Percentiles rank a stretch among this genome's conserved stretches.
Evolutionary conservation across 2,797 vertebrate species (phyloP).

Genomic region (Myripristis jacobus): DNA sequence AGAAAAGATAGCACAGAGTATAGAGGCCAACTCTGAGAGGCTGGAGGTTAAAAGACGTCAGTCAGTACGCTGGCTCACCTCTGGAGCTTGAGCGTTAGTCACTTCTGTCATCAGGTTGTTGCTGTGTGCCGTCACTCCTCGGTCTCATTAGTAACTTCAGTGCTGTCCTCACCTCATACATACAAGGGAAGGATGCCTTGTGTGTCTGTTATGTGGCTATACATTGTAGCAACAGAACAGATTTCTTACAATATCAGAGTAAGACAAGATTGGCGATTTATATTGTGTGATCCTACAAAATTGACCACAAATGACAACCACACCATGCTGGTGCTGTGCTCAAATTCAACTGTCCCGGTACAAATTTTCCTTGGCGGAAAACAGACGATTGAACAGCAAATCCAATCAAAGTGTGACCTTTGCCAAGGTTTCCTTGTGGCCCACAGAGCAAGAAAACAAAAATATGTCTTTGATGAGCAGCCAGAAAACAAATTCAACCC

Average conservation of each 20-base stretch:
- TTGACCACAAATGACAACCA: background rate
- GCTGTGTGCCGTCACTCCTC: constrained; percentile 61
- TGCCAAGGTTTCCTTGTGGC: constrained; percentile 34
- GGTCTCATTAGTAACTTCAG: constrained; percentile 50
- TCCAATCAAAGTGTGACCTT: constrained; percentile 51
- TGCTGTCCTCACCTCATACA: constrained; percentile 49
- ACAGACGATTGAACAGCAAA: constrained; percentile 51
- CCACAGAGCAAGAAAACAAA: constrained; percentile 23
- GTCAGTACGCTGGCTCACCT: constrained; percentile 50
- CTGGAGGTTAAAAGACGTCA: constrained; percentile 39
- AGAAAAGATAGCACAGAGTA: constrained; percentile 6
- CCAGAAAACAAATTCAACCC: constrained; percentile 56
- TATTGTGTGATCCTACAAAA: constrained; percentile 6
- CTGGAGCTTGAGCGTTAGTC: constrained; percentile 42
- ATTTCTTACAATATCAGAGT: constrained; percentile 1
- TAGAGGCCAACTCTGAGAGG: constrained; percentile 19
- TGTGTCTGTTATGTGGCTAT: background rate
- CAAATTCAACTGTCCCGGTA: constrained; percentile 10
- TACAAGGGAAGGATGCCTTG: background rate
- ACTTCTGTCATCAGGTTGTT: constrained; percentile 58
- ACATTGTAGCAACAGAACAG: background rate
- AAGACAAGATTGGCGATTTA: background rate
- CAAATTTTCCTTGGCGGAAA: constrained; percentile 53
- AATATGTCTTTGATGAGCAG: constrained; percentile 42
- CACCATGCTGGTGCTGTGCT: constrained; percentile 11